These are phyloP conservation scores for Calameuta pallipes DNA, from an alignment of 2,888 invertebrate species.

Conservation along the genomic window DNA sequence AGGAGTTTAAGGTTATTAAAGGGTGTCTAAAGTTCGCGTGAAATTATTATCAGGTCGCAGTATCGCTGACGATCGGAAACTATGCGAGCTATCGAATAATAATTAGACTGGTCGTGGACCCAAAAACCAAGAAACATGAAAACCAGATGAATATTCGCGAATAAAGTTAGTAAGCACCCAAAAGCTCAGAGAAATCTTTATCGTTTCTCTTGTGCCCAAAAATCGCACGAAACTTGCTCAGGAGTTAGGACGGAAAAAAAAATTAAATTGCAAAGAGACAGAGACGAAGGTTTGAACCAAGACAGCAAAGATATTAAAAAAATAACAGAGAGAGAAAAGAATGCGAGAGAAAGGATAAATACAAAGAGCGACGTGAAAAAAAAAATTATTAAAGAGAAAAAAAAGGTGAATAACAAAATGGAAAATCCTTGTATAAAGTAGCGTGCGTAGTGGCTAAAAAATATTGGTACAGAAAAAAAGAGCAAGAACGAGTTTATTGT, in stretches of 20 bases:
- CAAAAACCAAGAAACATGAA: neutral
- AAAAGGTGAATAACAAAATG: slow-evolving; percentile 14
- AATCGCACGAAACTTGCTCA: slow-evolving; percentile 57
- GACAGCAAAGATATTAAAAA: slow-evolving; percentile 3
- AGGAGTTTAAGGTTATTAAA: too few species aligned
- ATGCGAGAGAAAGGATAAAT: slow-evolving; percentile 17
- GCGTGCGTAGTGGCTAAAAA: slow-evolving; percentile 45
- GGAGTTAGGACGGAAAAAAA: slow-evolving; percentile 29
- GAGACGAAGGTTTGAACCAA: neutral
- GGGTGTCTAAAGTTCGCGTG: neutral
- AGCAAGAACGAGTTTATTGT: slow-evolving; percentile 59
- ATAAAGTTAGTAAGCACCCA: neutral
- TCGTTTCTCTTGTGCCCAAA: slow-evolving; percentile 33
- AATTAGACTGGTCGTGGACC: neutral
- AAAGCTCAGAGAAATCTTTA: neutral
- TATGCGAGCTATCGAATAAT: neutral
- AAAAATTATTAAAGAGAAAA: slow-evolving; percentile 21
- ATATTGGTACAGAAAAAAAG: slow-evolving; percentile 32
- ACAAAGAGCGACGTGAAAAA: slow-evolving; percentile 18
- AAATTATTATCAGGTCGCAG: neutral
- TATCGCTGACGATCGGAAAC: neutral
- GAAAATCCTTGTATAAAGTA: slow-evolving; percentile 48
- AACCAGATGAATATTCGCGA: neutral
- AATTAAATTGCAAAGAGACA: slow-evolving; percentile 14
- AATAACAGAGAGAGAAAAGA: slow-evolving; percentile 9